A percentile compares a stretch with the other conserved stretches of the same genome.
Evolutionary conservation across 2,797 vertebrate genomes (phyloP).

Genomic region (Caiman crocodilus): DNA sequence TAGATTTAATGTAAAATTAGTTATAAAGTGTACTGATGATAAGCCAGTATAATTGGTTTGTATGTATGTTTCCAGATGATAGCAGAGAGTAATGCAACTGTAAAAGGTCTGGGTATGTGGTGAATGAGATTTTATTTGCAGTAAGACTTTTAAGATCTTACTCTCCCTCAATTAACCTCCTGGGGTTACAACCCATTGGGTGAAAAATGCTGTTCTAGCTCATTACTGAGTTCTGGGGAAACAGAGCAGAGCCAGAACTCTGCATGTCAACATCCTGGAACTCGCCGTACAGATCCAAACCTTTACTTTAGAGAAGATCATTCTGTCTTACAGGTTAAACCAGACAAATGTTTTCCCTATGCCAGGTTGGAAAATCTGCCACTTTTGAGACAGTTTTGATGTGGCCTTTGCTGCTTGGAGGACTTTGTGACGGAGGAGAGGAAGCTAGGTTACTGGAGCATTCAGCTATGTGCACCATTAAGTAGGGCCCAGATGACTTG

Average conservation of each 20-base stretch:
- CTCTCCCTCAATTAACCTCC: neutral
- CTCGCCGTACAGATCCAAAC: neutral
- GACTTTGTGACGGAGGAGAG: neutral
- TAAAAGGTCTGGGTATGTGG: neutral
- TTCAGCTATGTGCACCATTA: neutral
- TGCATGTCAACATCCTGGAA: neutral
- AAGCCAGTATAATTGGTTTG: neutral
- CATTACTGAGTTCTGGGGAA: neutral
- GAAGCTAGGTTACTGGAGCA: neutral
- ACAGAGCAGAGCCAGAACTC: neutral
- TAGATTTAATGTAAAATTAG: neutral
- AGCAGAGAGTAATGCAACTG: neutral
- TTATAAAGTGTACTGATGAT: neutral
- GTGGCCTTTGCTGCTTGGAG: neutral
- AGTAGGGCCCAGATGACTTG: neutral
- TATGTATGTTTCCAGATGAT: constrained; percentile 15
- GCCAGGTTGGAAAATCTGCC: neutral
- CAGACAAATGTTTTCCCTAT: neutral
- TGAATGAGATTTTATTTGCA: constrained; percentile 2
- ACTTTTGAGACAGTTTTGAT: neutral
- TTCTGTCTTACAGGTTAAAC: neutral
- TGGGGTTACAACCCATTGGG: neutral
- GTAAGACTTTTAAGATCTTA: neutral
- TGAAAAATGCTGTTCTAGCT: neutral
- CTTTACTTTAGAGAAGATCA: neutral